Base-by-base conservation (phyloP, 2,797 vertebrate genomes). In the Neopelma chrysocephalum region DNA sequence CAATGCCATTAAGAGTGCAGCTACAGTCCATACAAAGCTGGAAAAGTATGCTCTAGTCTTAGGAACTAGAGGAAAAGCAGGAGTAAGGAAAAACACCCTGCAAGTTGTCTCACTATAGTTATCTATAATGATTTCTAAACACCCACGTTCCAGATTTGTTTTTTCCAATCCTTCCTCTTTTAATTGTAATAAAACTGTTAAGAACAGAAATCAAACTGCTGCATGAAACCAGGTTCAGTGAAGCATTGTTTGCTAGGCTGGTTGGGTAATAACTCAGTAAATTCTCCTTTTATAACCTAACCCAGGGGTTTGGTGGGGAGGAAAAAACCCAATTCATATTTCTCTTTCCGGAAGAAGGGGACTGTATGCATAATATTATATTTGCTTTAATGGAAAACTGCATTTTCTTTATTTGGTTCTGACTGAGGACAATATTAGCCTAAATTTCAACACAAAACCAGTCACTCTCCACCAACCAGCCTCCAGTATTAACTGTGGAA, bases 141-240 rank as follows among this genome's bases (percentile, higher is more conserved):
- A 3, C 2, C 8, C 0, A 0, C 10, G 16, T 53, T 78, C 57
- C 32, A 48, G 5, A 5, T 70, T 45, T 25, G 12, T 6, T 75
- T 86, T 56, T 61, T 36, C 47, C n/a, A 66, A 1, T n/a, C 34
- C 11, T 78, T 58, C 22, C 19, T 14, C 15, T 70, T 77, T 78
- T 48, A 77, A 51, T 25, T 51, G 29, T 11, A 75, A 68, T 5
- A 6, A 65, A 71, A 80, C 34, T 43, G 29, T 54, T 51, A 60
- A 36, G 12, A 40, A 72, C 15, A 85, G 48, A 76, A 78, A 75
- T 61, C 32, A 42, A 42, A 13, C 11, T 50, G 26, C 57, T 77
- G 21, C 13, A 15, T 27, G 16, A 80, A 81, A 73, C 10, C 48
- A 68, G 43, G 15, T 58, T 34, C 48, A 78, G 8, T 3, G 22